Conservation (phyloP, 2,113 vertebrate genomes). For the Odobenus rosmarus region DNA sequence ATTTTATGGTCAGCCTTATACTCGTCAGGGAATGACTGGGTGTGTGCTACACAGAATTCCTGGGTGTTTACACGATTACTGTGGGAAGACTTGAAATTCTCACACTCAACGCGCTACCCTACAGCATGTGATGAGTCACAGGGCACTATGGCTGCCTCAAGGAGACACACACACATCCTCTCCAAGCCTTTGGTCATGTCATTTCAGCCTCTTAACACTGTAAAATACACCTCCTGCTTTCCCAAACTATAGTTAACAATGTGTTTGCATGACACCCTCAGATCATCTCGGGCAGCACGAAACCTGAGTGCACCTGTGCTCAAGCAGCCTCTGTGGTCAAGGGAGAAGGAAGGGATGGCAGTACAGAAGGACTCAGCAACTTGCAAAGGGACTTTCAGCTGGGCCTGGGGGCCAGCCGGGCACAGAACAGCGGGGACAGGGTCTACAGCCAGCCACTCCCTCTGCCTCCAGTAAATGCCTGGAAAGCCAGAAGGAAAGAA, state of each 20-base stretch:
- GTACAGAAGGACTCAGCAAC: not conserved
- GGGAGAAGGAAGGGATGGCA: not conserved
- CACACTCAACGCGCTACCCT: not conserved
- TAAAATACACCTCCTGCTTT: not conserved
- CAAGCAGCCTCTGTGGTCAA: not conserved
- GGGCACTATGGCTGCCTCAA: not conserved
- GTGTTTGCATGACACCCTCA: not conserved
- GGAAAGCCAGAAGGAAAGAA: not conserved
- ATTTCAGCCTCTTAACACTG: not conserved
- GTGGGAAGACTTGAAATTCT: not conserved
- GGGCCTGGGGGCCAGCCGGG: not conserved
- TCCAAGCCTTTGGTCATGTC: not conserved
- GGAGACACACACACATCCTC: not conserved
- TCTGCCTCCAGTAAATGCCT: not conserved
- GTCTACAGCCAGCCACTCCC: not conserved
- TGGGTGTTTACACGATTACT: not conserved
- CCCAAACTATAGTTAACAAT: rapidly evolving
- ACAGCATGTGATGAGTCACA: rapidly evolving
- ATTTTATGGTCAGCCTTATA: not conserved
- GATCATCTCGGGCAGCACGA: rapidly evolving
- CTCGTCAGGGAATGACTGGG: not conserved
- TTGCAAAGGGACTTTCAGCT: not conserved
- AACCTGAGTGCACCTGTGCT: too few species aligned
- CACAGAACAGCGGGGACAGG: rapidly evolving
- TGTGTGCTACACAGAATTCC: rapidly evolving